Base-by-base conservation (phyloP, 2,113 vertebrate genomes). In the Quiscalus mexicanus region DNA sequence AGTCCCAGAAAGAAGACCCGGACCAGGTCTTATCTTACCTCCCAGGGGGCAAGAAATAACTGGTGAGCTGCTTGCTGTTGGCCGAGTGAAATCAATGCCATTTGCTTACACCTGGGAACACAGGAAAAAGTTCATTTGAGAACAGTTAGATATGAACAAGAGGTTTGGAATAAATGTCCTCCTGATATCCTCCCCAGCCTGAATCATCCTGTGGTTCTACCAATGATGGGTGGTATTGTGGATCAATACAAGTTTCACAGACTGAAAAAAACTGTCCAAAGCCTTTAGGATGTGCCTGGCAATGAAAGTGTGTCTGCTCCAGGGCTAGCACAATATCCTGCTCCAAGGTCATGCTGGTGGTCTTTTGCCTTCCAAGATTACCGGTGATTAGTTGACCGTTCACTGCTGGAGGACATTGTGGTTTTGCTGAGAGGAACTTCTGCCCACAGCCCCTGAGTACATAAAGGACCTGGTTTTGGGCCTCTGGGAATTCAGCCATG, bases 131-230 rank as follows among this genome's bases (percentile, higher is more conserved):
- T 39, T 84, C 1, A 7, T 71, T 81, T 89, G 30, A 62, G 31
- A 89, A 42, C 22, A 58, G 37, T 44, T 47, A 87, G 47, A 41
- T 49, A 18, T 45, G 56, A 85, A 25, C 49, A 76, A 85, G 52
- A 53, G 13, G 42, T 69, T 79, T 90, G 49, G 74, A 75, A n/a
- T 81, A 49, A 35, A 47, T 52, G 39, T 45, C 18, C 12, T 89
- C 27, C 58, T 52, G 44, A 79, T 0, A 1, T 60, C 5, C 45
- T 6, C 31, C 27, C 5, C 21, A 33, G 0, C 31, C 50, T 52
- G 18, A 74, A 42, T 55, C 30, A 39, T 50, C n/a, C n/a, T 50
- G 4, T 81, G 27, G 27, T 63, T 41, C 65, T 85, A 1, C 50
- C 55, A 70, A 2, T 25, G 8, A 44, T 68, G 56, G n/a, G 52